phyloP scores from a whole-genome alignment of 2,888 invertebrate species.

The Lithophane leautieri region DNA sequence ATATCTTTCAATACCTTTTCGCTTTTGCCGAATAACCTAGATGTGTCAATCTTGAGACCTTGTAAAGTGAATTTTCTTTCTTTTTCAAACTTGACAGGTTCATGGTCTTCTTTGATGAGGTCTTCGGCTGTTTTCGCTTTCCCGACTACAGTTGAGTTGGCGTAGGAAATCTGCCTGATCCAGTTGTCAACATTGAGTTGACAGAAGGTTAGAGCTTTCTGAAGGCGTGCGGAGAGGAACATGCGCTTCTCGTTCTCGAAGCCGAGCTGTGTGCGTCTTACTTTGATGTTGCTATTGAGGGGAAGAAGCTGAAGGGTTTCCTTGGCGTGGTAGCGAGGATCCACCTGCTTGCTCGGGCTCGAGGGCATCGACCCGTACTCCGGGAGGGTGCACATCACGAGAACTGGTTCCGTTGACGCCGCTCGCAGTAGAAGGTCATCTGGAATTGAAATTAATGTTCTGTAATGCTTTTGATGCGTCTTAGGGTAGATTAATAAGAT shows the following conservation, averaged over 20 bases:
- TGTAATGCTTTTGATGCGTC: no score
- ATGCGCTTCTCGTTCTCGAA: constrained; percentile 91
- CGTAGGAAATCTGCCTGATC: constrained; percentile 91
- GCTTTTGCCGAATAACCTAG: constrained; percentile 88
- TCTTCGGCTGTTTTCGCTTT: constrained; percentile 89
- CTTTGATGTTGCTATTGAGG: constrained; percentile 81
- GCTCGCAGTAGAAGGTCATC: constrained; percentile 91
- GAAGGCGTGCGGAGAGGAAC: constrained; percentile 92
- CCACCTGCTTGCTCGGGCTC: constrained; percentile 88
- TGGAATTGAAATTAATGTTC: constrained; percentile 69
- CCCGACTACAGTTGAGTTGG: constrained; percentile 81
- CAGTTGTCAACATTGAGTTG: constrained; percentile 92
- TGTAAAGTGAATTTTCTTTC: constrained; percentile 89
- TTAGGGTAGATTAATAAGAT: no score
- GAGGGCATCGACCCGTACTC: constrained; percentile 87
- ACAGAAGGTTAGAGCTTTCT: constrained; percentile 92
- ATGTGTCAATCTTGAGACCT: constrained; percentile 88
- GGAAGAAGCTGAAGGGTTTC: constrained; percentile 88
- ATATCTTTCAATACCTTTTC: constrained; percentile 89
- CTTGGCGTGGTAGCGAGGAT: constrained; percentile 89
- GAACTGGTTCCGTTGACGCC: constrained; percentile 91
- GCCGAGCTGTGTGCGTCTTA: constrained; percentile 91
- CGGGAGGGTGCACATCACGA: constrained; percentile 92
- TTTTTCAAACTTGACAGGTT: constrained; percentile 88
- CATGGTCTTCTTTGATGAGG: constrained; percentile 89